Conservation (phyloP, 2,888 invertebrate species). For the Cataglyphis livida region DNA sequence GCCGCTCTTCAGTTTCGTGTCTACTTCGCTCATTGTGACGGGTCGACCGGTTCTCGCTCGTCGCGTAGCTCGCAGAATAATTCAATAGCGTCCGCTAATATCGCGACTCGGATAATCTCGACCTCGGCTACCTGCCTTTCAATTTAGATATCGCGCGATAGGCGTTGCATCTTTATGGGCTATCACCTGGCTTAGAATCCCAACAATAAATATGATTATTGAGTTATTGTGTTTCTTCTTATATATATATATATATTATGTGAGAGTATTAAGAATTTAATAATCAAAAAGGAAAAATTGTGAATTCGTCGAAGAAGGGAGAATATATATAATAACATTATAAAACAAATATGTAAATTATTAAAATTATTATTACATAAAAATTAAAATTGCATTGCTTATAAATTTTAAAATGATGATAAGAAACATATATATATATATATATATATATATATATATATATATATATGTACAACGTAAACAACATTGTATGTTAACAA, state of each 20-base stretch:
- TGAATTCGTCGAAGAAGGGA: background rate
- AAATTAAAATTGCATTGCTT: conserved; percentile 10
- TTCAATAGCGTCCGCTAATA: conserved; percentile 49
- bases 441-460: background rate
- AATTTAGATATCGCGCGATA: conserved; percentile 48
- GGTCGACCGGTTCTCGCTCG: conserved; percentile 38
- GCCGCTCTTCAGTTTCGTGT: conserved; percentile 56
- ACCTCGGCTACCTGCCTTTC: conserved; percentile 4
- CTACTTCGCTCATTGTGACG: conserved; percentile 42
- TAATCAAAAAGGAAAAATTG: background rate
- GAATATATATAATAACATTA: background rate
- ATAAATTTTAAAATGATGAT: background rate
- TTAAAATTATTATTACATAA: background rate
- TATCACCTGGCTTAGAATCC: background rate
- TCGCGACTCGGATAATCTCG: conserved; percentile 19
- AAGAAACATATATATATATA: background rate
- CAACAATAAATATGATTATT: conserved; percentile 16
- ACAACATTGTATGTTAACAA: no score
- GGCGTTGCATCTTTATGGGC: conserved; percentile 20
- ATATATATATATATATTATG: background rate
- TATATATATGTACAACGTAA: background rate
- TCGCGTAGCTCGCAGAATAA: conserved; percentile 45
- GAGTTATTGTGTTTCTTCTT: background rate
- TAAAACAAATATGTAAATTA: conserved; percentile 9
- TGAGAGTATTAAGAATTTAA: background rate